These are phyloP conservation scores for Morus bassanus DNA, from an alignment of 2,797 vertebrate genomes.

Conservation along the genomic window DNA sequence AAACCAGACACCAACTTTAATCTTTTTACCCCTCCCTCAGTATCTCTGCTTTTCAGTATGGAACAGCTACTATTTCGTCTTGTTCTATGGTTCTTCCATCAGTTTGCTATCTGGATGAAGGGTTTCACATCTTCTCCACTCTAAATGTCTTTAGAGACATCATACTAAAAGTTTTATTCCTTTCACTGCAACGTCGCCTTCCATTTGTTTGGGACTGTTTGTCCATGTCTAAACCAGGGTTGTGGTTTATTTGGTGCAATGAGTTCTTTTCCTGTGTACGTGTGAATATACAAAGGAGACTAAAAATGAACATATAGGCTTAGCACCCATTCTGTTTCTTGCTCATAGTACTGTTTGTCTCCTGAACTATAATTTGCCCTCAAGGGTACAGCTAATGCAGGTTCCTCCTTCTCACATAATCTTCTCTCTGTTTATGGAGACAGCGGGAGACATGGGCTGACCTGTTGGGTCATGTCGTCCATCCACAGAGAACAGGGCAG, in stretches of 20 bases:
- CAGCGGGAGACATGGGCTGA: not conserved
- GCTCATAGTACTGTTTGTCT: constrained; percentile 11
- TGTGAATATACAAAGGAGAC: not conserved
- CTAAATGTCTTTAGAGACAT: not conserved
- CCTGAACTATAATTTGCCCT: not conserved
- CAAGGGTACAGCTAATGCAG: not conserved
- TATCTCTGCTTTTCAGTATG: not conserved
- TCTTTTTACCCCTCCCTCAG: not conserved
- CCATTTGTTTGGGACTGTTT: not conserved
- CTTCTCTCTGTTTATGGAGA: not conserved
- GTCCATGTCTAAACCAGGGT: not conserved
- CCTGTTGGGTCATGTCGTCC: not conserved
- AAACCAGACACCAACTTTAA: constrained; percentile 17
- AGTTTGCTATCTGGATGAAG: not conserved
- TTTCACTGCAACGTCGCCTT: not conserved
- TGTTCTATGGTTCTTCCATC: not conserved
- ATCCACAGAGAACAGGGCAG: not conserved
- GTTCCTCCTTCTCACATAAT: constrained; percentile 12
- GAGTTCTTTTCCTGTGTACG: not conserved
- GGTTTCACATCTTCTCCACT: not conserved
- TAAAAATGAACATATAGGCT: not conserved
- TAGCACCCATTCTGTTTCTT: not conserved
- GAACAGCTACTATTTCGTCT: not conserved
- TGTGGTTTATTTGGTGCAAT: not conserved
- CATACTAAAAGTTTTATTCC: not conserved